A percentile compares a stretch with the other conserved stretches of the same genome.
Conservation (phyloP, 2,797 vertebrate genomes). For the Vultur gryphus region DNA sequence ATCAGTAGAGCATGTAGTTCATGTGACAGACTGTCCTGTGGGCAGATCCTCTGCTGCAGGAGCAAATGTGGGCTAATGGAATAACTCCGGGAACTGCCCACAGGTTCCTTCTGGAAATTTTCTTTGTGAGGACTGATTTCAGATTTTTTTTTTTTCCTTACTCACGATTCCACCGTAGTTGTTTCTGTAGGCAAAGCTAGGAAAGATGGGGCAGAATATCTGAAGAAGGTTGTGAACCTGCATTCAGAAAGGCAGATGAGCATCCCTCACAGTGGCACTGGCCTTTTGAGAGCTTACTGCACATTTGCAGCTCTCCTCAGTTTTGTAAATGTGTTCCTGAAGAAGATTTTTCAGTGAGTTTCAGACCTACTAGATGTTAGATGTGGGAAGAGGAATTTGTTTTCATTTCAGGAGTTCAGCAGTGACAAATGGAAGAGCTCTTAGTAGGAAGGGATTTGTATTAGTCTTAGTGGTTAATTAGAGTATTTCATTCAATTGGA, state of each 20-base stretch:
- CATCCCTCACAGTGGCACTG: neutral
- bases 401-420: conserved; percentile 6
- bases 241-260: neutral
- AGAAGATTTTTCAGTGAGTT: neutral
- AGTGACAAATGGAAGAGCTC: neutral
- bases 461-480: neutral
- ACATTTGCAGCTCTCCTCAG: neutral
- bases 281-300: neutral
- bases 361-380: neutral
- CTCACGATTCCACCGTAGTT: rapidly evolving
- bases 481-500: neutral
- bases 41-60: conserved; percentile 3
- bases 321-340: neutral
- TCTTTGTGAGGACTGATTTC: neutral
- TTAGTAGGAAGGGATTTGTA: neutral
- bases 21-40: conserved; percentile 25
- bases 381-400: neutral
- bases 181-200: neutral
- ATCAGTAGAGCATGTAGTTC: conserved; percentile 36
- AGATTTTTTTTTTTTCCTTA: neutral
- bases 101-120: neutral
- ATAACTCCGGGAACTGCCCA: neutral
- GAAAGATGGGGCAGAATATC: neutral
- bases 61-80: conserved; percentile 26
- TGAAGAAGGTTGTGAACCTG: neutral